phyloP scores from a whole-genome alignment of 2,113 vertebrate genomes.

The Hucho hucho region DNA sequence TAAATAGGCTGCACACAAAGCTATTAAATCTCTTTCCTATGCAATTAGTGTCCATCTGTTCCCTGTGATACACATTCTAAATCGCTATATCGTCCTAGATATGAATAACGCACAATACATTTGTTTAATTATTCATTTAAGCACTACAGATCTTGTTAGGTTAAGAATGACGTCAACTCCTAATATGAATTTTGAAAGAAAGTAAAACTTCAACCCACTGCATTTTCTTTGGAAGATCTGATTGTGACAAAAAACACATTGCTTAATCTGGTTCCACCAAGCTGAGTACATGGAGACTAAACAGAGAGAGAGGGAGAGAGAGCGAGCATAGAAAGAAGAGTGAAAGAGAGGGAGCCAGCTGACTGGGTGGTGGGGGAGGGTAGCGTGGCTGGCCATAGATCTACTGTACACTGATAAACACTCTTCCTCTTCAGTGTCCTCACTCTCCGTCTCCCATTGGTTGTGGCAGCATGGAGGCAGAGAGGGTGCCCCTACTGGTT shows the following conservation, averaged over 20 bases:
- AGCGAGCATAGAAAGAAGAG: background rate
- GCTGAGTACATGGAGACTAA: background rate
- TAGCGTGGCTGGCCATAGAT: background rate
- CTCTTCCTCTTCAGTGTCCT: conserved; percentile 60
- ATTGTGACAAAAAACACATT: conserved; percentile 5
- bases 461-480: conserved; percentile 42
- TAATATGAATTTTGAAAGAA: no score
- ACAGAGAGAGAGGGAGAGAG: background rate
- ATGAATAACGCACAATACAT: background rate
- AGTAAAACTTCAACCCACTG: background rate
- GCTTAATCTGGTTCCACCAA: conserved; percentile 48
- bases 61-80: background rate
- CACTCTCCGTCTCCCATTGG: conserved; percentile 35
- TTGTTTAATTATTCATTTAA: background rate
- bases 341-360: background rate
- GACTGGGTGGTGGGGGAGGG: conserved; percentile 1
- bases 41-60: conserved; percentile 4
- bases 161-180: no score
- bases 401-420: background rate
- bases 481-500: conserved; percentile 64
- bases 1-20: conserved; percentile 3
- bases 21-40: background rate
- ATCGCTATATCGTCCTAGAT: background rate
- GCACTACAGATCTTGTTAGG: no score
- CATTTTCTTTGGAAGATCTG: conserved; percentile 9